phyloP scores from a whole-genome alignment of 2,113 vertebrate species.

The Centropus unirufus region DNA sequence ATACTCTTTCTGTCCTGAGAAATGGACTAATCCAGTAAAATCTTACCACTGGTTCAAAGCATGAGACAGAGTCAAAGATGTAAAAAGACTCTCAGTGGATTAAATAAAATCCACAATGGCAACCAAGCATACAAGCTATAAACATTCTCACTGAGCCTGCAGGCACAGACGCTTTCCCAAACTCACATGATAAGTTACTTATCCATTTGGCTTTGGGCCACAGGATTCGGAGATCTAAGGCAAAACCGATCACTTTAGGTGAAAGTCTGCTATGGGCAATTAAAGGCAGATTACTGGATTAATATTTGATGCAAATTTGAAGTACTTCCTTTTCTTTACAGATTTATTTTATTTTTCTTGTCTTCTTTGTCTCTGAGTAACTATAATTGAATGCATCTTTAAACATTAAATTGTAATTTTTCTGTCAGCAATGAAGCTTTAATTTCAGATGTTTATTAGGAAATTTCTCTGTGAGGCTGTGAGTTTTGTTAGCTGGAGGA shows the following conservation, averaged over 20 bases:
- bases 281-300: conserved; percentile 74
- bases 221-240: conserved; percentile 64
- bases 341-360: conserved; percentile 37
- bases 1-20: neutral
- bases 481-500: conserved; percentile 50
- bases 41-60: neutral
- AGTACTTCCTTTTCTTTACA: conserved; percentile 58
- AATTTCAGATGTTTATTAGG: conserved; percentile 70
- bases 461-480: conserved; percentile 46
- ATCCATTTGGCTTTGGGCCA: conserved; percentile 52
- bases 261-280: conserved; percentile 55
- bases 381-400: conserved; percentile 66
- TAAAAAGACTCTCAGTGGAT: conserved; percentile 20
- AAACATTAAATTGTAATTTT: conserved; percentile 71
- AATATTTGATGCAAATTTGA: conserved; percentile 62
- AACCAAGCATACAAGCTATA: conserved; percentile 37
- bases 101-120: conserved; percentile 63
- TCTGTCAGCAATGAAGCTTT: conserved; percentile 66
- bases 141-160: conserved; percentile 36
- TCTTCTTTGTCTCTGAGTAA: conserved; percentile 61
- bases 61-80: neutral
- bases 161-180: conserved; percentile 34
- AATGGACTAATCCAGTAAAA: conserved; percentile 33
- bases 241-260: conserved; percentile 65
- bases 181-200: conserved; percentile 70